phyloP scores from a whole-genome alignment of 23 tunicate genomes.

The Ciona savignyi region DNA sequence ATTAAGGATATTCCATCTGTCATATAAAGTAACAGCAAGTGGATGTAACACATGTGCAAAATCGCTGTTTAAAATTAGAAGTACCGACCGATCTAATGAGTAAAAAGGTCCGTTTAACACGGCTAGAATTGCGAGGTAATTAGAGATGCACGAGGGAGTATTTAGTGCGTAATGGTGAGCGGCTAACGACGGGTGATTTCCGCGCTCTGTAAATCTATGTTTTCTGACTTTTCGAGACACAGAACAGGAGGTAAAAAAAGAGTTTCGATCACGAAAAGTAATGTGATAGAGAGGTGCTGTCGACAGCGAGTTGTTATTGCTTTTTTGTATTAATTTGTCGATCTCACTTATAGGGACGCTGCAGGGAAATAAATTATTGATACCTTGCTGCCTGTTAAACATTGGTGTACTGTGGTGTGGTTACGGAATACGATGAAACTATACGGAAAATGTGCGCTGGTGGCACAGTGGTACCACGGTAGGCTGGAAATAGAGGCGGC shows the following conservation, averaged over 20 bases:
- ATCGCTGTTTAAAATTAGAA: not conserved
- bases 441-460: not conserved
- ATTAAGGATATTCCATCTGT: no score
- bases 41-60: not conserved
- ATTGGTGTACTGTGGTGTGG: not conserved
- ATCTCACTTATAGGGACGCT: not conserved
- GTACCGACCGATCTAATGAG: not conserved
- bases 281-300: not conserved
- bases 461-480: not conserved
- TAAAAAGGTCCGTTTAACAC: no score
- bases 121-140: not conserved
- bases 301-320: no score
- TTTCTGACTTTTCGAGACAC: no score
- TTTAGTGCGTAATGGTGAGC: not conserved
- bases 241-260: no score
- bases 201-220: no score
- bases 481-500: not conserved
- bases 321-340: not conserved
- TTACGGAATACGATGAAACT: not conserved
- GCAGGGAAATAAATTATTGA: not conserved
- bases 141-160: not conserved
- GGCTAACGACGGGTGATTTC: no score
- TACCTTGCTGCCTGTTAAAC: not conserved
- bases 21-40: no score
- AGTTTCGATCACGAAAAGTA: no score